Base-by-base conservation (phyloP, 2,888 invertebrate genomes). In the Ophioninae sp. region DNA sequence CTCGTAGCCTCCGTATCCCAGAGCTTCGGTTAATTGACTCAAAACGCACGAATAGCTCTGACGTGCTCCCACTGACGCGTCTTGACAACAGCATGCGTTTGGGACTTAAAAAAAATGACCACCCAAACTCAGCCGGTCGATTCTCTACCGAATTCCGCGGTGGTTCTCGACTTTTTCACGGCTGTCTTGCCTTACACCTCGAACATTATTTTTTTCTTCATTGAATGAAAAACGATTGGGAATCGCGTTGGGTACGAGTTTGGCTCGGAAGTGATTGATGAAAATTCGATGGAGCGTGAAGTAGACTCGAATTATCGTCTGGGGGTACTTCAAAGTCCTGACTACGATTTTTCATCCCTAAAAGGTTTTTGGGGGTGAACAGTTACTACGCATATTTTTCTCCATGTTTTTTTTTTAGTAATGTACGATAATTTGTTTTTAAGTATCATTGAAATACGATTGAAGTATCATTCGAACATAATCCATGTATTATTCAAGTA, bases 21-120 rank as follows among this genome's bases (percentile, higher is more conserved):
- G 17, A 75, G 86, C 71, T 84, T 85, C 86, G 87, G 89, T 90
- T 90, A 91, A 90, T 91, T 91, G 91, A 91, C 90, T 88, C 85
- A 85, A 86, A 87, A 87, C 87, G 51, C 51, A 87, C 82, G 83
- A 88, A 87, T 88, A 86, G 87, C 84, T 87, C 83, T 85, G 86
- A 86, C 87, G 85, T 87, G 87, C 88, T 87, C 87, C 87, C 87
- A 86, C 85, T 89, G 84, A 84, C 84, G 86, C 86, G 81, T 83
- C 88, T 87, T 88, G 87, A 89, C 89, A 88, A 88, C 88, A 79
- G 75, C 58, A 59, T 78, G 67, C 73, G 64, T 73, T 76, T n/a
- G 30, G 44, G 37, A 79, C 30, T 30, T 3, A 58, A 61, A 41
- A 72, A 79, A 82, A 82, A 63, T 82, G 82, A 79, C 82, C 82